Evolutionary conservation across 1,140 invertebrate species (phyloP).

Genomic region (Arion vulgaris): DNA sequence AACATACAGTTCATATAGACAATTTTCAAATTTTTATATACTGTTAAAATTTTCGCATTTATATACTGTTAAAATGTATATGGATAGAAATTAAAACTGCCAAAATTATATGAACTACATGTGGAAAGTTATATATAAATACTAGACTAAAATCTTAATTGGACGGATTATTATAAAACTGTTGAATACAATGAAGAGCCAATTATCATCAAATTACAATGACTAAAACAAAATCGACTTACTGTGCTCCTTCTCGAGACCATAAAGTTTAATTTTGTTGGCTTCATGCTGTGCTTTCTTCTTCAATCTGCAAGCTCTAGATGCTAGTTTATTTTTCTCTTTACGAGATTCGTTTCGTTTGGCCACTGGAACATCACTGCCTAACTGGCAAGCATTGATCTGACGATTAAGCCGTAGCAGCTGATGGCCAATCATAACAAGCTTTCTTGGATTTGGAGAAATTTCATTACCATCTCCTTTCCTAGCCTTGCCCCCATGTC

Average conservation of each 20-base stretch:
- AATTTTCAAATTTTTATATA: too few species aligned
- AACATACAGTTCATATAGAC: too few species aligned
- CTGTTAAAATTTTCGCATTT: too few species aligned
- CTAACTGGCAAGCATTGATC: conserved; percentile 96
- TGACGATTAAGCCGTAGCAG: conserved; percentile 90
- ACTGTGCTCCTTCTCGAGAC: conserved; percentile 95
- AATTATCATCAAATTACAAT: too few species aligned
- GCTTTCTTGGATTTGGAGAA: conserved; percentile 93
- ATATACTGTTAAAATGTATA: too few species aligned
- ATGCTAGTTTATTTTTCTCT: conserved; percentile 98
- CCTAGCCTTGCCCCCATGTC: conserved; percentile 89
- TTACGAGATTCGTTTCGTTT: conserved; percentile 91
- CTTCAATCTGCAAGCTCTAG: conserved; percentile 87
- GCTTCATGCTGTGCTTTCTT: conserved; percentile 74
- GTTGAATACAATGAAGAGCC: too few species aligned
- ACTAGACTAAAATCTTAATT: too few species aligned
- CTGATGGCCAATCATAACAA: conserved; percentile 92
- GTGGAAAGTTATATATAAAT: too few species aligned
- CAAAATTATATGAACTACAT: too few species aligned
- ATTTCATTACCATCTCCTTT: conserved; percentile 98
- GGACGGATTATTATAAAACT: too few species aligned
- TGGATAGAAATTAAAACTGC: too few species aligned
- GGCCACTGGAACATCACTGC: conserved; percentile 85
- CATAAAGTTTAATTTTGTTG: conserved; percentile 86
- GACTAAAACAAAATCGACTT: conserved; percentile 59